Evolutionary conservation across 2,113 vertebrate genomes (phyloP).

Genomic region (Crotalus helleri): DNA sequence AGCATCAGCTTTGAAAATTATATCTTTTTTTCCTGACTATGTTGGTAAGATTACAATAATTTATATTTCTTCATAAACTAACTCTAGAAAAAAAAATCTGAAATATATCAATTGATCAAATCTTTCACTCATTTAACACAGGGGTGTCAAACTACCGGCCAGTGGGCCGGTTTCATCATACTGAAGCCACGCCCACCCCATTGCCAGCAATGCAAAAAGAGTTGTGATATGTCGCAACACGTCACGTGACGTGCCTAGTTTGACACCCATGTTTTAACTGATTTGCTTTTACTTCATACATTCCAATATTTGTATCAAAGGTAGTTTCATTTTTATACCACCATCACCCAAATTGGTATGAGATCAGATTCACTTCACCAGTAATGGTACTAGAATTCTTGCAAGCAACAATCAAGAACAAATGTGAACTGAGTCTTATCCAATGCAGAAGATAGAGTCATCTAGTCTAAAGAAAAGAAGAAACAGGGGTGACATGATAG

Average conservation of each 20-base stretch:
- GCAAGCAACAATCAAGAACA: background rate
- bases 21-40: background rate
- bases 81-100: background rate
- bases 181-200: no score
- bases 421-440: background rate
- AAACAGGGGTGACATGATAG: no score
- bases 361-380: background rate
- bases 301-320: background rate
- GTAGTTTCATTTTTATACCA: background rate
- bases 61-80: background rate
- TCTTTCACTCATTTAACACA: background rate
- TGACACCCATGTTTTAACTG: no score
- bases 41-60: background rate
- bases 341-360: background rate
- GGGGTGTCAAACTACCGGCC: no score
- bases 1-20: background rate
- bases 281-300: background rate
- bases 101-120: background rate
- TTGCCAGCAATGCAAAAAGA: no score
- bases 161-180: no score
- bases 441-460: background rate
- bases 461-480: no score
- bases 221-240: fast-evolving
- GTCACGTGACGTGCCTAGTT: fast-evolving
- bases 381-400: background rate